Base-by-base conservation (phyloP, 2,888 invertebrate species). In the Drosophila limbata region DNA sequence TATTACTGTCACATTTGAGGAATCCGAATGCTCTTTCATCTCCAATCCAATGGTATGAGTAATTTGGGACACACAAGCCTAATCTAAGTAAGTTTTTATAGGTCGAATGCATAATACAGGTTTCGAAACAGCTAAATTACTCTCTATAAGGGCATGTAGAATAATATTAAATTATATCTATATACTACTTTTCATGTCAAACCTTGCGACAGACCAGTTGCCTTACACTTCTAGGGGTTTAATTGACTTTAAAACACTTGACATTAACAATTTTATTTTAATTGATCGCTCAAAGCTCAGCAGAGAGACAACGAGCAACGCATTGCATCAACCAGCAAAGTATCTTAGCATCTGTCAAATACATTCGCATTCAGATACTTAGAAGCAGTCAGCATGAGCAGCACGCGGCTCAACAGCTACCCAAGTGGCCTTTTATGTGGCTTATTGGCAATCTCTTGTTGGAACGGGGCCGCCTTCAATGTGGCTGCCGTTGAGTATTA, bases 401-500 rank as follows among this genome's bases (percentile, higher is more conserved):
- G 63, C 25, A 45, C 63, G 35, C 56, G n/a, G 13, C 44, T 17
- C 1, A 62, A 48, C 10, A 65, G 13, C 17, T 31, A 21, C 44
- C 40, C 47, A 50, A 25, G 70, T 31, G 19, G 48, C 44, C 28
- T 65, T 37, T 67, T 63, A 50, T 50, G 65, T 48, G 57, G 71
- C 31, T 47, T 85, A 44, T 59, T 86, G 44, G 69, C 69, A n/a
- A 42, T 76, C 15, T 25, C 60, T 11, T 19, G 65, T n/a, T 33
- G 73, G 3, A 73, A 69, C 48, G 65, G 52, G 25, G 31, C 67
- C 39, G 53, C 47, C 40, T 21, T 48, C 15, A 44, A 48, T 19
- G 71, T 56, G n/a, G 42, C 37, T 28, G 71, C 77, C 44, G 82
- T 81, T 13, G 82, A 81, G n/a, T 88, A 71, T 53, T 90, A 84